Evolutionary conservation across 2,888 invertebrate genomes (phyloP).

Genomic region (Syrista parreyssii): DNA sequence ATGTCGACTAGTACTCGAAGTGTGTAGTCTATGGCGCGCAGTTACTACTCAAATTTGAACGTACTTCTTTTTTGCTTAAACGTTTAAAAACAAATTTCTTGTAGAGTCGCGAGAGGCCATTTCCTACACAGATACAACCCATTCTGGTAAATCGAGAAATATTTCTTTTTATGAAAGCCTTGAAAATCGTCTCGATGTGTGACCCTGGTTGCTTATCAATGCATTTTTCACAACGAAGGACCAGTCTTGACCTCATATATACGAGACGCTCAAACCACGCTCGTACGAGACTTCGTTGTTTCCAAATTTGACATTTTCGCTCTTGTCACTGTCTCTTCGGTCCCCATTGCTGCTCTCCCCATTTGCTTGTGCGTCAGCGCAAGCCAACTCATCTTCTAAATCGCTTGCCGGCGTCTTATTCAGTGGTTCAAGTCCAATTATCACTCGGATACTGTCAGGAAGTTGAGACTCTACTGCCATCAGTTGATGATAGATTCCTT

Average conservation of each 20-base stretch:
- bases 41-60: no score
- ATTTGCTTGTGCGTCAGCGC: conserved; percentile 55
- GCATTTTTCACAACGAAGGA: conserved; percentile 13
- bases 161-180: conserved; percentile 4
- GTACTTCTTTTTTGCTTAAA: background rate
- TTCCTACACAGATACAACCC: no score
- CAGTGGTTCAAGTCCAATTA: conserved; percentile 75
- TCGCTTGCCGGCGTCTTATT: conserved; percentile 41
- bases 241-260: conserved; percentile 52
- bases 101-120: no score
- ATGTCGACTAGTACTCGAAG: conserved; percentile 1
- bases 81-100: conserved; percentile 21
- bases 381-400: conserved; percentile 37
- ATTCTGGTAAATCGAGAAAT: no score
- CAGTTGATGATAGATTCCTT: conserved; percentile 92
- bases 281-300: conserved; percentile 61
- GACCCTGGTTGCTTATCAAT: conserved; percentile 3
- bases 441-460: conserved; percentile 77
- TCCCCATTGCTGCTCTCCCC: conserved; percentile 58
- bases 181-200: conserved; percentile 9
- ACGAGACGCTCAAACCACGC: conserved; percentile 57
- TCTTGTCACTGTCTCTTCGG: conserved; percentile 59
- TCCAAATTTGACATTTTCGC: conserved; percentile 55
- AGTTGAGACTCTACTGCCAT: conserved; percentile 75
- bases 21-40: no score